phyloP scores from a whole-genome alignment of 1,140 invertebrate genomes.

The Camponotus pennsylvanicus region DNA sequence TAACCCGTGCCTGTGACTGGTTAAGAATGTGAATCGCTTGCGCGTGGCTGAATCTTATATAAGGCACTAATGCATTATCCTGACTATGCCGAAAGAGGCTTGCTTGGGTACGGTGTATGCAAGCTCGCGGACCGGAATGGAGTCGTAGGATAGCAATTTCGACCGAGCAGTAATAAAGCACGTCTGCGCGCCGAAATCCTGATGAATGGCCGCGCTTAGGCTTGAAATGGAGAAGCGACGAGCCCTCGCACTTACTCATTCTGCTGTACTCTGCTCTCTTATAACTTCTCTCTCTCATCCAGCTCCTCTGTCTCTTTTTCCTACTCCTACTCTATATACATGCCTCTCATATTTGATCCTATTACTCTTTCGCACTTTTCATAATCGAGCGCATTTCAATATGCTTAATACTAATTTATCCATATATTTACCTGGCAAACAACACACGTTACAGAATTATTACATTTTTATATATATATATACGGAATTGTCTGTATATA shows the following conservation, averaged over 20 bases:
- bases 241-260: constrained; percentile 83
- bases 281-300: constrained; percentile 45
- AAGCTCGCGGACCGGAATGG: constrained; percentile 83
- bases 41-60: constrained; percentile 74
- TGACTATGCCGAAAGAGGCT: constrained; percentile 64
- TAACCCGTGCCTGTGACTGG: constrained; percentile 24
- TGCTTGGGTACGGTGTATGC: constrained; percentile 73
- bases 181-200: constrained; percentile 87
- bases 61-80: constrained; percentile 82
- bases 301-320: not conserved
- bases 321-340: not conserved
- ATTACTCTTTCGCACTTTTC: constrained; percentile 30
- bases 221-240: constrained; percentile 86
- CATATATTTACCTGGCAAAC: constrained; percentile 50
- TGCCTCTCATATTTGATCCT: constrained; percentile 31
- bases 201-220: constrained; percentile 87
- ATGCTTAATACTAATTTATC: constrained; percentile 53
- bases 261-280: constrained; percentile 60
- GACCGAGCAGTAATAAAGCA: constrained; percentile 86
- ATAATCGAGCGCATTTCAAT: constrained; percentile 59
- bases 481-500: constrained; percentile 22
- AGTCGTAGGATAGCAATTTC: constrained; percentile 87
- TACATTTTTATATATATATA: not conserved
- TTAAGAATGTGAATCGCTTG: constrained; percentile 52
- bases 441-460: constrained; percentile 48